phyloP scores from a whole-genome alignment of 2,113 vertebrate genomes.

The Halichoerus grypus region DNA sequence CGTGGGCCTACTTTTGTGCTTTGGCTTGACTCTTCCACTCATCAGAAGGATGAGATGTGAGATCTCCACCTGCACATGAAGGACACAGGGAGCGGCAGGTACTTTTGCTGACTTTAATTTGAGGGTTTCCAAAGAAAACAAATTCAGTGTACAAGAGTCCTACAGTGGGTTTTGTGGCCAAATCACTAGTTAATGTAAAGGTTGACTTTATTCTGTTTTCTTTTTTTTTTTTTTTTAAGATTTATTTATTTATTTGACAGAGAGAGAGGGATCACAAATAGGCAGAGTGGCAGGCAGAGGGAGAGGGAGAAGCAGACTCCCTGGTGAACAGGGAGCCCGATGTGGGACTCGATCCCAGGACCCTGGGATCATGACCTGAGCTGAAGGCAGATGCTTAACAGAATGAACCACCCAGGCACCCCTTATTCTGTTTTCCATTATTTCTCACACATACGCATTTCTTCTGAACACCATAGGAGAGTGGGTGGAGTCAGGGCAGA shows the following conservation, averaged over 20 bases:
- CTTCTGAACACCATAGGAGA: not conserved
- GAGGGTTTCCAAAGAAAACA: not conserved
- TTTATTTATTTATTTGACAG: not conserved
- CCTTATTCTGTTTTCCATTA: not conserved
- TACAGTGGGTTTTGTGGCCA: not conserved
- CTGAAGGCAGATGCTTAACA: no score
- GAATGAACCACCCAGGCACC: no score
- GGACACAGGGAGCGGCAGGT: not conserved
- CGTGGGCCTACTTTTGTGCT: not conserved
- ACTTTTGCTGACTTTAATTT: not conserved
- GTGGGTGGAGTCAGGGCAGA: not conserved
- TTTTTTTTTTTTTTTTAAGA: not conserved
- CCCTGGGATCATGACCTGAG: no score
- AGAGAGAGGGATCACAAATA: no score
- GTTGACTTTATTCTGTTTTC: not conserved
- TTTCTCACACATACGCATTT: not conserved
- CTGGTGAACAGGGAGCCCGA: no score
- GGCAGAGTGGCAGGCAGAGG: no score
- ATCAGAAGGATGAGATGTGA: not conserved
- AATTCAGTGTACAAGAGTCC: not conserved
- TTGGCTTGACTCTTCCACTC: not conserved
- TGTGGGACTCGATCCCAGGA: no score
- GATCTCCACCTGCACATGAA: not conserved
- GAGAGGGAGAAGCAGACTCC: no score
- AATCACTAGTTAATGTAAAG: not conserved